Percentiles rank a stretch among this genome's conserved stretches.
phyloP scores from a whole-genome alignment of 2,797 vertebrate species.

The Corythornis leucogaster region DNA sequence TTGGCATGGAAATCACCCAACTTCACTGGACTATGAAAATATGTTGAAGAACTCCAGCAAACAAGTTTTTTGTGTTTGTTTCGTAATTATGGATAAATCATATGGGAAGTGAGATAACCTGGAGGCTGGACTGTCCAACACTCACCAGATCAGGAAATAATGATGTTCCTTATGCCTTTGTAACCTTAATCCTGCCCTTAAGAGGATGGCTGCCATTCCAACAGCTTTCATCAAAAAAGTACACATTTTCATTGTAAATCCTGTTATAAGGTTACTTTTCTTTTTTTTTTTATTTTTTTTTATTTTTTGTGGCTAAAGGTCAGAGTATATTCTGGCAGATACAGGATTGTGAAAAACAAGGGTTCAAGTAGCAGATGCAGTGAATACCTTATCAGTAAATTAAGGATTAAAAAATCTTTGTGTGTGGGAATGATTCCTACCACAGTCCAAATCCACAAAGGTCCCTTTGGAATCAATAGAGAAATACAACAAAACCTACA shows the following conservation, averaged over 20 bases:
- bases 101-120: neutral
- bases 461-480: neutral
- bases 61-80: rapidly evolving
- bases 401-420: neutral
- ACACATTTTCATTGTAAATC: slow-evolving; percentile 22
- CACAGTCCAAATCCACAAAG: neutral
- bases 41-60: neutral
- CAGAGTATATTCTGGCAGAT: neutral
- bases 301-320: neutral
- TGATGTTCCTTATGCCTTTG: neutral
- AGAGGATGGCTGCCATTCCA: neutral
- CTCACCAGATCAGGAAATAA: neutral
- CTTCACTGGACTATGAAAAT: neutral
- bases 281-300: neutral
- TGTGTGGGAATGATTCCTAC: neutral
- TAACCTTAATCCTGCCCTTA: slow-evolving; percentile 3
- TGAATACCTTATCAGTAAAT: neutral
- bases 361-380: neutral
- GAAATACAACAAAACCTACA: neutral
- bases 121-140: neutral
- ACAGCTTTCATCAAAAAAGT: neutral
- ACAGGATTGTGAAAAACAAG: neutral
- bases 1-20: neutral
- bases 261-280: neutral
- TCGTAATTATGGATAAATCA: neutral